These are phyloP conservation scores for Dromius quadrimaculatus DNA, from an alignment of 2,888 invertebrate species.

Conservation along the genomic window DNA sequence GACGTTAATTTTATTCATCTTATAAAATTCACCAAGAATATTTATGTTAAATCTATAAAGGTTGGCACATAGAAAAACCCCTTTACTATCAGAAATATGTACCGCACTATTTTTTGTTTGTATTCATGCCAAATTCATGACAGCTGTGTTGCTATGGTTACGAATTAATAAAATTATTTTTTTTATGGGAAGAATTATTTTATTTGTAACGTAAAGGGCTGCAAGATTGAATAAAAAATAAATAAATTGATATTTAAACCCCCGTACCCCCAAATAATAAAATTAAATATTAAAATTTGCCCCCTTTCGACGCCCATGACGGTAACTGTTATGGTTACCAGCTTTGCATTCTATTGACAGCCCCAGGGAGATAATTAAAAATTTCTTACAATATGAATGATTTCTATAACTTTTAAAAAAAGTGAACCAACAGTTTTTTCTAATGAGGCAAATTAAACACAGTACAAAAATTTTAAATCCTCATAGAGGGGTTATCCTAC, in stretches of 20 bases:
- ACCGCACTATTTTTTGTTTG: slow-evolving; percentile 14
- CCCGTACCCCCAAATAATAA: neutral
- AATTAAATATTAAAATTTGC: neutral
- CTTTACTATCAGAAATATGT: neutral
- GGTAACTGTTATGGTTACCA: slow-evolving; percentile 42
- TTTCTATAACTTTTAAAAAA: neutral
- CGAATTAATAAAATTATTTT: no score
- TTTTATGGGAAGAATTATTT: no score
- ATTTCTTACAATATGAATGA: slow-evolving; percentile 37
- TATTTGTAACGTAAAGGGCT: no score
- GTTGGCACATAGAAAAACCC: slow-evolving; percentile 13
- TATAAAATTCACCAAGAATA: slow-evolving; percentile 20
- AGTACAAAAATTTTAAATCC: slow-evolving; percentile 30
- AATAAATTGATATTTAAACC: no score
- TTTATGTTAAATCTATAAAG: slow-evolving; percentile 29
- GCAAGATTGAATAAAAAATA: no score
- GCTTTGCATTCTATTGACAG: slow-evolving; percentile 36
- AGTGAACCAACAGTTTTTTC: slow-evolving; percentile 14
- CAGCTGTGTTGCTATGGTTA: slow-evolving; percentile 16
- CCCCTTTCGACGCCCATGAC: slow-evolving; percentile 13
- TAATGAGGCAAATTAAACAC: slow-evolving; percentile 48
- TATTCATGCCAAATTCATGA: slow-evolving; percentile 9
- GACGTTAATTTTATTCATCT: slow-evolving; percentile 42
- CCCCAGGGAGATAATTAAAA: slow-evolving; percentile 34
- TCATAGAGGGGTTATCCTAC: slow-evolving; percentile 36